Conservation (phyloP, 2,797 vertebrate species). For the Sebastes alutus region DNA sequence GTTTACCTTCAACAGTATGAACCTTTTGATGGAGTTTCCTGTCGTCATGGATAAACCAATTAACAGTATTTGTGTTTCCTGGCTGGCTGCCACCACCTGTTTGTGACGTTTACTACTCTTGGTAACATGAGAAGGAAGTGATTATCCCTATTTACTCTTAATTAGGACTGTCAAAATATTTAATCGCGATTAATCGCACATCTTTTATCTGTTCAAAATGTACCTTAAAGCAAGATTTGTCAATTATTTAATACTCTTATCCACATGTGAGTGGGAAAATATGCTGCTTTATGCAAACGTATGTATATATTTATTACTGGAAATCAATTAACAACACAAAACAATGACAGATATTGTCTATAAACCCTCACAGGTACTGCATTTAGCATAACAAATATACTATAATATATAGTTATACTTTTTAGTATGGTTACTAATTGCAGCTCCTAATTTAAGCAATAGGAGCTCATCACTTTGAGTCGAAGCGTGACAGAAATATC, state of each 20-base stretch:
- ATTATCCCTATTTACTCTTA: background rate
- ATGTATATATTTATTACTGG: too few species aligned
- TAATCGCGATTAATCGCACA: too few species aligned
- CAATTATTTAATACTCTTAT: too few species aligned
- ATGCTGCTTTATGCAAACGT: too few species aligned
- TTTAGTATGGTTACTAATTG: too few species aligned
- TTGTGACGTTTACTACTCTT: background rate
- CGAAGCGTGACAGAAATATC: too few species aligned
- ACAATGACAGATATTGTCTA: fast-evolving
- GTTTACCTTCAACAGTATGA: conserved; percentile 3
- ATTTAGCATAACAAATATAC: too few species aligned
- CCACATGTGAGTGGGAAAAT: fast-evolving
- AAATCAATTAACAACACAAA: too few species aligned
- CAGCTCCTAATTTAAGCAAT: background rate
- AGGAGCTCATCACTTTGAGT: background rate
- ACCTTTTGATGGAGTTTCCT: conserved; percentile 11
- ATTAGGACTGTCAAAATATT: background rate
- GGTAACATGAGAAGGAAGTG: background rate
- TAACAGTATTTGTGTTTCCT: conserved; percentile 13
- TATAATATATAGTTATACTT: too few species aligned
- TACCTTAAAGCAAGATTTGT: too few species aligned
- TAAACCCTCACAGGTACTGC: too few species aligned
- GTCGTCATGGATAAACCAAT: conserved; percentile 12
- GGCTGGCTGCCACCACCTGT: background rate
- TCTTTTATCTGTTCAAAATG: too few species aligned